phyloP scores from a whole-genome alignment of 2,797 vertebrate species.

The Valencia hispanica region DNA sequence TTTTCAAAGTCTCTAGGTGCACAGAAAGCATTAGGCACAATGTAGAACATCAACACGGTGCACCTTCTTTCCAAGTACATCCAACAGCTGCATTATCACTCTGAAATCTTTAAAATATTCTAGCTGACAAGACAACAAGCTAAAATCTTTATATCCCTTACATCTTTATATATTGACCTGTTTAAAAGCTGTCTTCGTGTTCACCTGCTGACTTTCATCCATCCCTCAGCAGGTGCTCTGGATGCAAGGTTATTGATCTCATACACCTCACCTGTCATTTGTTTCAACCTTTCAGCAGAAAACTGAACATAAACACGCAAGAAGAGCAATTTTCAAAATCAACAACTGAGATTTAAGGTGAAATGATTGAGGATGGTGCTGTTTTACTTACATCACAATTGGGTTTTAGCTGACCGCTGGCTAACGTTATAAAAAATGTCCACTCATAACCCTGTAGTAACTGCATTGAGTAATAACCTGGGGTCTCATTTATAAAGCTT shows the following conservation, averaged over 20 bases:
- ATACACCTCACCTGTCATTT: not conserved
- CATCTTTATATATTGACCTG: not conserved
- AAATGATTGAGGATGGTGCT: conserved; percentile 6
- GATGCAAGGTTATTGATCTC: not conserved
- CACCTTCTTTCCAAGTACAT: not conserved
- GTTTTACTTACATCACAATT: conserved; percentile 19
- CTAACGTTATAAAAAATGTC: conserved; percentile 31
- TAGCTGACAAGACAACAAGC: not conserved
- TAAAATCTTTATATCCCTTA: not conserved
- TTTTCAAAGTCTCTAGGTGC: too few species aligned
- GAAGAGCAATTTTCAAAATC: not conserved
- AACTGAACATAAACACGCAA: not conserved
- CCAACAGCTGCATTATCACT: not conserved
- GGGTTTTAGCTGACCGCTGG: conserved; percentile 9
- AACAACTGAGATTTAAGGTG: not conserved
- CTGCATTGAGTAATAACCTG: too few species aligned
- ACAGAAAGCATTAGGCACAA: too few species aligned
- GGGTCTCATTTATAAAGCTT: too few species aligned
- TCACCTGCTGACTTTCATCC: not conserved
- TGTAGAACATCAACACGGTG: not conserved
- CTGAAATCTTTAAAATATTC: not conserved
- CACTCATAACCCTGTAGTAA: too few species aligned
- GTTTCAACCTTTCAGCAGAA: not conserved
- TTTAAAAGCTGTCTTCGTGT: not conserved
- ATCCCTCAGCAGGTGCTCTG: conserved; percentile 2